Conservation (phyloP, 2,888 invertebrate genomes). For the Cynaeus angustus region DNA sequence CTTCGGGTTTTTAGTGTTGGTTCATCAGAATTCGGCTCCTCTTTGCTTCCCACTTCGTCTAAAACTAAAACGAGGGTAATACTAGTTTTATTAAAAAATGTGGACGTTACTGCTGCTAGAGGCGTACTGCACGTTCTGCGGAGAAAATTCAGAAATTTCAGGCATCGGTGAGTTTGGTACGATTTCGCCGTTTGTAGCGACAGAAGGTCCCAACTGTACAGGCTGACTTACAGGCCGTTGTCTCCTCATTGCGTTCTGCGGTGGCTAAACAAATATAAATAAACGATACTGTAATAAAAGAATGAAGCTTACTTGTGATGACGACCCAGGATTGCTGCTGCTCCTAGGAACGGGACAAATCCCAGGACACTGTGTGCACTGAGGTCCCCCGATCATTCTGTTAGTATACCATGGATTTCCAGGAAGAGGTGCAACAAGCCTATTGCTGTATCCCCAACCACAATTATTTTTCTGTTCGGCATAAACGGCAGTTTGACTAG, state of each 20-base stretch:
- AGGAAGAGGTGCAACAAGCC: constrained; percentile 67
- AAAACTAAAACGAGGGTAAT: constrained; percentile 72
- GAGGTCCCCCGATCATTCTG: constrained; percentile 65
- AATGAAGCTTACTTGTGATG: constrained; percentile 55
- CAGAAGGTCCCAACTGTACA: constrained; percentile 65
- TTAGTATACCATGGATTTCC: constrained; percentile 68
- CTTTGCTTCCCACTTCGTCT: constrained; percentile 74
- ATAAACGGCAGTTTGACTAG: constrained; percentile 72
- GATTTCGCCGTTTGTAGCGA: constrained; percentile 64
- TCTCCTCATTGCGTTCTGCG: constrained; percentile 60
- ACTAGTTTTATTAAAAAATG: background rate
- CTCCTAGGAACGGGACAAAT: constrained; percentile 70
- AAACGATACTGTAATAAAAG: background rate
- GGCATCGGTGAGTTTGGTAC: constrained; percentile 69
- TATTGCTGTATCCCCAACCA: constrained; percentile 72
- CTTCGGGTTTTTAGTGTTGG: constrained; percentile 77
- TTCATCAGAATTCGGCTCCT: constrained; percentile 71
- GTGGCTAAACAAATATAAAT: constrained; percentile 7
- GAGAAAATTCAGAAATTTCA: constrained; percentile 74
- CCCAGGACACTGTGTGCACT: constrained; percentile 70
- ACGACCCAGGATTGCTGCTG: constrained; percentile 68
- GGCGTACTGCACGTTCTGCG: constrained; percentile 75
- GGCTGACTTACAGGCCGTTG: constrained; percentile 72
- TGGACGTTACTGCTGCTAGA: constrained; percentile 77
- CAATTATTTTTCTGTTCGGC: constrained; percentile 69